Base-by-base conservation (phyloP, 1,140 invertebrate genomes). In the Teleopsis dalmanni region DNA sequence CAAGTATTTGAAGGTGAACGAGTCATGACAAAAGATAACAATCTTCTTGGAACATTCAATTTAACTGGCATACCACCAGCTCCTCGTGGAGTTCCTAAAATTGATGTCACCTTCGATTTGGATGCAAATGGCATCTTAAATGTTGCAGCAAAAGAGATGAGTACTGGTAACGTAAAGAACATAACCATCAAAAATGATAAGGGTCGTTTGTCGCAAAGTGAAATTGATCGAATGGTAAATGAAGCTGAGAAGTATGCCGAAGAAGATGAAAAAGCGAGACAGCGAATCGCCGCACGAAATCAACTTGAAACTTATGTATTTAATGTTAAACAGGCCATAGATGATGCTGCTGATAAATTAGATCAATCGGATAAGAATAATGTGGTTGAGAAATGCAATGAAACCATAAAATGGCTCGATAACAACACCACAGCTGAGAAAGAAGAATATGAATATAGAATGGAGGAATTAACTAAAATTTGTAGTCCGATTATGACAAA, bases 121-220 rank as follows among this genome's bases (percentile, higher is more conserved):
- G 78, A 81, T 56, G 78, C 77, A 13, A 79, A 81, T 52, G 79
- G 79, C 21, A 81, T 81, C 41, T 51, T 79, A 21, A 81, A 80
- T 56, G 85, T 87, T 6, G 75, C 79, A 0, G 78, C 78, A 14
- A 74, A 73, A 49, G 78, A 80, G 56, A 74, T 68, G 48, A 73
- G 73, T 46, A 76, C 75, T 1, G 75, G 76, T 5, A 76, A 72
- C 78, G 34, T 76, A 69, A 46, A 78, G 76, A 85, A 89, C 60
- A 90, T 91, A 55, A 87, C 83, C 11, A 89, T 91, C 52, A 88
- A 84, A 25, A 91, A 91, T 62, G 87, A 91, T 65, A 88, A 89
- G 61, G 85, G 87, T 31, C 76, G 88, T 45, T 72, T 89, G 4
- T 80, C 77, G 9, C 87, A 91, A 60, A 83, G 86, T 21, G 86